Evolutionary conservation across 1,140 invertebrate genomes (phyloP).

Genomic region (Nebria ingens): DNA sequence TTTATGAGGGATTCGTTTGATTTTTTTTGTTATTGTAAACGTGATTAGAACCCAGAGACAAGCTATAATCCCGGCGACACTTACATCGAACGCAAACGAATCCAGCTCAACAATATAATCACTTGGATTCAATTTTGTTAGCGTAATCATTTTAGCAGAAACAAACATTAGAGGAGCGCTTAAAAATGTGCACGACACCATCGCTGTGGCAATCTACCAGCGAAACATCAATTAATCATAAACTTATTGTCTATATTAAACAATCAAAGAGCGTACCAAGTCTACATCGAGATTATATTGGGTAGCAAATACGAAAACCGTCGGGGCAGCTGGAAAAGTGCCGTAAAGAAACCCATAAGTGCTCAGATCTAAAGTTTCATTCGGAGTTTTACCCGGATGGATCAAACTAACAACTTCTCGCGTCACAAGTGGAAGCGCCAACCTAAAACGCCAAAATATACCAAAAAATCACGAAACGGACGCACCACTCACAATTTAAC

Average conservation of each 20-base stretch:
- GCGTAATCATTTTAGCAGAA: slow-evolving; percentile 82
- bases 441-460: slow-evolving; percentile 38
- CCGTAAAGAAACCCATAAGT: slow-evolving; percentile 95
- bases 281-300: slow-evolving; percentile 80
- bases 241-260: not conserved
- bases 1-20: slow-evolving; percentile 68
- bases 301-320: slow-evolving; percentile 87
- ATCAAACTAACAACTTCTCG: slow-evolving; percentile 73
- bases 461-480: no score
- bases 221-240: slow-evolving; percentile 10
- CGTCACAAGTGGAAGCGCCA: slow-evolving; percentile 78
- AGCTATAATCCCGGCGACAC: slow-evolving; percentile 62
- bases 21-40: slow-evolving; percentile 65
- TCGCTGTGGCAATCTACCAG: slow-evolving; percentile 72
- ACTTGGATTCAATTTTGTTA: slow-evolving; percentile 53
- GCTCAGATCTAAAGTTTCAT: slow-evolving; percentile 68
- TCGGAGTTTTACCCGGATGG: slow-evolving; percentile 52
- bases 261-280: slow-evolving; percentile 50
- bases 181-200: slow-evolving; percentile 89
- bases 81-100: slow-evolving; percentile 71
- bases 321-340: slow-evolving; percentile 89
- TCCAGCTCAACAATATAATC: slow-evolving; percentile 67
- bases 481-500: slow-evolving; percentile 84
- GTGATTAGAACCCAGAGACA: slow-evolving; percentile 69
- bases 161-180: slow-evolving; percentile 92